Base-by-base conservation (phyloP, 2,113 vertebrate species). In the Castor canadensis region DNA sequence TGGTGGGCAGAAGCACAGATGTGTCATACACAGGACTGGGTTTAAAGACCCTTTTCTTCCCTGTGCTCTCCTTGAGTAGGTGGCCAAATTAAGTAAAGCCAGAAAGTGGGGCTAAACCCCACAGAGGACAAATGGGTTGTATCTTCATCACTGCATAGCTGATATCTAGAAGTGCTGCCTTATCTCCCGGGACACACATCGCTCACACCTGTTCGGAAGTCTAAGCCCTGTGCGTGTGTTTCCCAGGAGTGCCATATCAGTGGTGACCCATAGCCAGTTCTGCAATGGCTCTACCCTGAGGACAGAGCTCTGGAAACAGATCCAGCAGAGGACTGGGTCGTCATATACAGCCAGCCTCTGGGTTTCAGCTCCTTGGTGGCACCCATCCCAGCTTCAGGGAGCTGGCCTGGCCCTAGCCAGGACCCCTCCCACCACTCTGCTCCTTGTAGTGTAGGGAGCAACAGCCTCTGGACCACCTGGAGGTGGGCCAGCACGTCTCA, bases 1-100 rank as follows among this genome's bases (percentile, higher is more conserved):
- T 99, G 97, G 62, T 43, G 30, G 84, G 67, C 9, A 28, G 26
- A 10, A 82, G 58, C 45, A 75, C 35, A 15, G 81, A 30, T 0
- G 12, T 54, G 56, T 22, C 35, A 6, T 32, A 30, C 58, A 20
- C 0, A 22, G n/a, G 38, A 5, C 11, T 4, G 6, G 24, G 60
- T 40, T 43, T 47, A 5, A 6, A 26, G 7, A 20, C 54, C 3
- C 9, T 0, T 1, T 30, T 17, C 5, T 6, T 11, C 3, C 30
- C 40, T 4, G 0, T 1, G 54, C 58, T 30, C 35, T 6, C 62
- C 35, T 45, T 76, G 43, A 45, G 7, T 11, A 22, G 80, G 5
- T 1, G 20, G 47, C 75, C 38, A 11, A 2, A 12, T 30, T 5
- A 75, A 22, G 45, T 32, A 20, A 87, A 66, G 30, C 54, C 54